Conservation (phyloP, 2,113 vertebrate species). For the Pongo abelii region DNA sequence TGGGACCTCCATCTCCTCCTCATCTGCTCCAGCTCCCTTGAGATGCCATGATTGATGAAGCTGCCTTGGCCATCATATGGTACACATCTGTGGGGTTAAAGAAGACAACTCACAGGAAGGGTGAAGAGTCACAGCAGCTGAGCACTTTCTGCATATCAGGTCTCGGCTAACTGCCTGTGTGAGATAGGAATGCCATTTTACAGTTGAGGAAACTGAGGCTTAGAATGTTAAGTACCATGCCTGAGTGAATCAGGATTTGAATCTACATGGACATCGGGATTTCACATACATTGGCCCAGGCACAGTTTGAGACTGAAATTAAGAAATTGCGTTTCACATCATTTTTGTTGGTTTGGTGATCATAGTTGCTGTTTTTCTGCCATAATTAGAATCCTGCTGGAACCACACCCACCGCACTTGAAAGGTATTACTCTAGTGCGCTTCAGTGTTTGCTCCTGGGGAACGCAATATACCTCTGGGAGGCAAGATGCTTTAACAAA, state of each 20-base stretch:
- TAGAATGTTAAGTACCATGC: not conserved
- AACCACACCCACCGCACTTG: accelerated
- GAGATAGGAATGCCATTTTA: not conserved
- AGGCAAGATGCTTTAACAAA: not conserved
- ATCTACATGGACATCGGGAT: not conserved
- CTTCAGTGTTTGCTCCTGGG: not conserved
- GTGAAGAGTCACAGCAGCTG: not conserved
- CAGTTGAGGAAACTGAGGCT: not conserved
- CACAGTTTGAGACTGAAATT: not conserved
- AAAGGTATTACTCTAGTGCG: accelerated
- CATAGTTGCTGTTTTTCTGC: not conserved
- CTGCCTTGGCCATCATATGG: not conserved
- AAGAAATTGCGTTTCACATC: not conserved
- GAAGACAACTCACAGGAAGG: not conserved
- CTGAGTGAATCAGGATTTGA: not conserved
- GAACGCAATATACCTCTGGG: not conserved
- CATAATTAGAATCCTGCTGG: not conserved
- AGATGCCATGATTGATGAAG: not conserved
- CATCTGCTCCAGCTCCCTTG: not conserved
- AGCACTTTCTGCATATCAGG: not conserved
- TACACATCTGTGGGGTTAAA: not conserved
- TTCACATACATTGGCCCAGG: not conserved
- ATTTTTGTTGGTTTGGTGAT: not conserved
- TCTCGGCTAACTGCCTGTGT: not conserved
- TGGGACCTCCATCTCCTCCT: not conserved